Evolutionary conservation across 2,797 vertebrate species (phyloP), one percentile per base, ranked within the genome.

Genomic region (Cottoperca gobio): DNA sequence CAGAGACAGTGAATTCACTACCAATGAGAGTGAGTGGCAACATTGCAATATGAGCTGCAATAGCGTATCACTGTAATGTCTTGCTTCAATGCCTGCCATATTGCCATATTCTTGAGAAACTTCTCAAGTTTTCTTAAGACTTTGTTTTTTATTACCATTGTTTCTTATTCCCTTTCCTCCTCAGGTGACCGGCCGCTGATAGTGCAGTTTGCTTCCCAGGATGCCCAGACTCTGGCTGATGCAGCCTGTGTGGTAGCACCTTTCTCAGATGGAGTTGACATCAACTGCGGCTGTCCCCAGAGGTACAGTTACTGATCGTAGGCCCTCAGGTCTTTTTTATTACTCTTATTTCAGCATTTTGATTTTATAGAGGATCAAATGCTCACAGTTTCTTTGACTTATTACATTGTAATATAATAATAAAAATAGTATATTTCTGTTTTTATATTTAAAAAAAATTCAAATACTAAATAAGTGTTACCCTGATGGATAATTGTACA

Each of bases 261-360:
- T 73, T 99, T 97, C 83, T 97, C 97, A 31, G 95, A 97, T 78
- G 98, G 98, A 62, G 95, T 99, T 91, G 98, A 99, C 89, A 92
- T 99, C 46, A 99, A 99, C 90, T 99, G 98, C 88, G 98, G 98
- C 80, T 99, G 98, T 86, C 98, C 98, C 75, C 98, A 99, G 89
- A 97, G 98, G 97, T 99, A 93, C 91, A 72, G 3, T 35, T 58
- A 17, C 39, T 67, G 7, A 73, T 40, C 33, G 8, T 54, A 35
- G 37, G 2, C 21, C 86, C 26, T 50, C 3, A 10, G 35, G 23
- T 62, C 21, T 33, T 17, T 16, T 50, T 14, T 35, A 45, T 16
- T 5, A 5, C 4, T 52, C 3, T 57, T 28, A 0, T 81, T 77
- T 45, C 10, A 35, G 6, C 6, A 21, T 17, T 55, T 57, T 26